Evolutionary conservation across 2,888 invertebrate genomes (phyloP).

Genomic region (Lepidocyrtinus sp.): DNA sequence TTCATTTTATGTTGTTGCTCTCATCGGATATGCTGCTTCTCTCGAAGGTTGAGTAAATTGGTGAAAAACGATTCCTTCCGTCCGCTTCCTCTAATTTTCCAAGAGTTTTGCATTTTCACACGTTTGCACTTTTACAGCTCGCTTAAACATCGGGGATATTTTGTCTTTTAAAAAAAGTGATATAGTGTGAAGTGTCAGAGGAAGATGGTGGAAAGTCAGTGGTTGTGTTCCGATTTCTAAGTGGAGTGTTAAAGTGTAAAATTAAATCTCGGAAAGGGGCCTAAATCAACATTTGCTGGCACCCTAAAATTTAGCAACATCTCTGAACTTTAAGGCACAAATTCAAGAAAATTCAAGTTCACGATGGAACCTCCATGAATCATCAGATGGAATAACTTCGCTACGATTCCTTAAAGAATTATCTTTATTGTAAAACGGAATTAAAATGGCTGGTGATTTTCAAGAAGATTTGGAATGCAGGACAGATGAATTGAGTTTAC

Average conservation of each 20-base stretch:
- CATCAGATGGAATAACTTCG: not conserved
- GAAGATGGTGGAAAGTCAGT: not conserved
- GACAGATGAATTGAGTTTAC: not conserved
- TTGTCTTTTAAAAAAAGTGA: not conserved
- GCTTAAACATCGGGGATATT: not conserved
- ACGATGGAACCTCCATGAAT: not conserved
- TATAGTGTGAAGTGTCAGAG: not conserved
- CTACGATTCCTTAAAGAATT: not conserved
- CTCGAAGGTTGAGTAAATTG: not conserved
- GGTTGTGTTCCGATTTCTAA: not conserved
- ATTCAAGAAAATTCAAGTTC: not conserved
- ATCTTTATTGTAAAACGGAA: not conserved
- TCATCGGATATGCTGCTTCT: too few relatives aligned
- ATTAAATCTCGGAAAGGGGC: not conserved
- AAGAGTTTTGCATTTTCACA: not conserved
- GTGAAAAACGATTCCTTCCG: conserved; percentile 3
- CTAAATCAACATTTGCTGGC: not conserved
- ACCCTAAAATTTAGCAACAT: not conserved
- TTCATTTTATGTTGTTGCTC: not conserved
- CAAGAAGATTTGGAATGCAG: not conserved
- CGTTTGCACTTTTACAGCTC: not conserved
- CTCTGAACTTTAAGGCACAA: not conserved
- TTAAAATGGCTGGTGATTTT: not conserved
- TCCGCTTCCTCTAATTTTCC: not conserved
- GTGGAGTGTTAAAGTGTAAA: not conserved